Conservation (phyloP, 2,797 vertebrate genomes). For the Parotocinclus haroldoi region DNA sequence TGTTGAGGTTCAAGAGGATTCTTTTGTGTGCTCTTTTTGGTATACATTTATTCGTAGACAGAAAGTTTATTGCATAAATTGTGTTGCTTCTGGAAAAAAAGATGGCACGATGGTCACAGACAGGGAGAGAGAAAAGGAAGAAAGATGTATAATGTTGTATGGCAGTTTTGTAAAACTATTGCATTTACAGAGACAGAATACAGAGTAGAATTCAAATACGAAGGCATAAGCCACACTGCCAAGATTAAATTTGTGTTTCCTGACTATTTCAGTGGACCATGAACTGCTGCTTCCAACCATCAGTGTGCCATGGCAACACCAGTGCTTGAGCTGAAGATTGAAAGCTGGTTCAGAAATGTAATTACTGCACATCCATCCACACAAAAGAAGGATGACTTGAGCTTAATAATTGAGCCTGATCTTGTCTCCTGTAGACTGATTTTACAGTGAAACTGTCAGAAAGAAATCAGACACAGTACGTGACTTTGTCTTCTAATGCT, state of each 20-base stretch:
- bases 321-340: slow-evolving; percentile 21
- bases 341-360: slow-evolving; percentile 12
- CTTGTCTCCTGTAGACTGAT: slow-evolving; percentile 1
- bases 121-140: no score
- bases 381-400: slow-evolving; percentile 9
- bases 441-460: not conserved
- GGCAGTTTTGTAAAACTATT: no score
- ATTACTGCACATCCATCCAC: slow-evolving; percentile 16
- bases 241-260: slow-evolving; percentile 30
- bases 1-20: no score
- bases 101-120: no score
- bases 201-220: not conserved
- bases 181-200: no score
- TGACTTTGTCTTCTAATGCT: no score
- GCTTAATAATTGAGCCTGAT: not conserved
- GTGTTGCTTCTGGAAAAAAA: no score
- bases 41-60: no score
- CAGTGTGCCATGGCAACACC: slow-evolving; percentile 62
- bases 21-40: no score
- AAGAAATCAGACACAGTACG: not conserved
- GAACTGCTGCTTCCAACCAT: slow-evolving; percentile 27
- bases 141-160: no score
- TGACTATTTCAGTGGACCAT: slow-evolving; percentile 32
- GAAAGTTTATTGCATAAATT: no score
- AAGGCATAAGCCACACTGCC: slow-evolving; percentile 29